These are phyloP conservation scores for Drosophila fuyamai DNA, from an alignment of 1,140 invertebrate genomes.

Conservation along the genomic window DNA sequence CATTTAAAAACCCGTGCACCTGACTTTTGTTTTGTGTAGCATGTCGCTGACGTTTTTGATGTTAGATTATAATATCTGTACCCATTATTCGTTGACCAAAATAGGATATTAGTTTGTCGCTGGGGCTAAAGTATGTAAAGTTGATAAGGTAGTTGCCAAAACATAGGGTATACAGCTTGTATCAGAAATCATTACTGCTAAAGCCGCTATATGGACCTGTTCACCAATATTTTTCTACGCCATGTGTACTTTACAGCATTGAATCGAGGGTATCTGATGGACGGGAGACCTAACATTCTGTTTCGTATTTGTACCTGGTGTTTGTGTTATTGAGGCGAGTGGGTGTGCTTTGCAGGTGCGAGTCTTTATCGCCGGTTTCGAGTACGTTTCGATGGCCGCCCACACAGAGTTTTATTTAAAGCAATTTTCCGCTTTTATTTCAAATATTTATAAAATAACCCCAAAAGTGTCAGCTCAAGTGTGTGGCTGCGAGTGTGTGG, in stretches of 20 bases:
- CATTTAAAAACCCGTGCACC: too few relatives aligned
- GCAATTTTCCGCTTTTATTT: constrained; percentile 10
- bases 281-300: background rate
- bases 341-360: background rate
- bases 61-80: constrained; percentile 24
- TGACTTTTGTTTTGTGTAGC: constrained; percentile 4
- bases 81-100: background rate
- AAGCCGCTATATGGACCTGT: background rate
- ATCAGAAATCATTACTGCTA: too few relatives aligned
- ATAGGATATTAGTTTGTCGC: too few relatives aligned
- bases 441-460: constrained; percentile 27
- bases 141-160: too few relatives aligned
- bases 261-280: background rate
- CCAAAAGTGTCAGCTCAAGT: constrained; percentile 11
- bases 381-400: constrained; percentile 25
- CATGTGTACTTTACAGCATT: background rate
- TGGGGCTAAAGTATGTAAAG: too few relatives aligned
- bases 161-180: too few relatives aligned
- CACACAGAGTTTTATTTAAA: constrained; percentile 16
- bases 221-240: too few relatives aligned
- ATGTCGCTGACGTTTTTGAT: constrained; percentile 23
- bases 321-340: constrained; percentile 5
- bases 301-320: background rate
- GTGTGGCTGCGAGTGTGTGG: constrained; percentile 7
- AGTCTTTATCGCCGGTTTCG: constrained; percentile 18